Conservation (phyloP, 2,113 vertebrate species). For the Amazona vittata region DNA sequence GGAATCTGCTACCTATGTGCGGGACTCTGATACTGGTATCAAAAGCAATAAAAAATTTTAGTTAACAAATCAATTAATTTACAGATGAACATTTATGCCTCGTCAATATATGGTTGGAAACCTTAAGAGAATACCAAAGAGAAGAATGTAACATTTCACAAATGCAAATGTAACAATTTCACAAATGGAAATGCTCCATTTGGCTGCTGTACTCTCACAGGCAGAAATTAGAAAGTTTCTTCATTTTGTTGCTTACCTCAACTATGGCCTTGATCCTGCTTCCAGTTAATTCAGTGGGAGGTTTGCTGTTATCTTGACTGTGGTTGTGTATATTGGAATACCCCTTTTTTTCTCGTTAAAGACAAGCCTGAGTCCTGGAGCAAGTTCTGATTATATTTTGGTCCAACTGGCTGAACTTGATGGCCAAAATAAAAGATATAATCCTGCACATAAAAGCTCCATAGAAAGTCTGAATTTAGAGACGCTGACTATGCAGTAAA, state of each 20-base stretch:
- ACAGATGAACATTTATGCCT: background rate
- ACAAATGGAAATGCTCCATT: background rate
- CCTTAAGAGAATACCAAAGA: background rate
- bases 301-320: background rate
- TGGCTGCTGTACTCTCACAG: background rate
- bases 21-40: background rate
- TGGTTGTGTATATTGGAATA: background rate
- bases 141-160: background rate
- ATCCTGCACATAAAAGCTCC: background rate
- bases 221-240: background rate
- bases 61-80: background rate
- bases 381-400: background rate
- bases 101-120: background rate
- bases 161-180: background rate
- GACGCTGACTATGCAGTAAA: background rate
- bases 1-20: background rate
- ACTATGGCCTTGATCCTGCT: background rate
- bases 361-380: background rate
- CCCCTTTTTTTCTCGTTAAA: background rate
- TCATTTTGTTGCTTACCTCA: background rate
- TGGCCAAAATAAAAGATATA: background rate
- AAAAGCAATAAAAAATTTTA: background rate
- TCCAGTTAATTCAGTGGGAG: background rate
- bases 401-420: background rate
- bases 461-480: background rate